Conservation (phyloP, 2,797 vertebrate genomes). For the Neosilurus hyrtlii region DNA sequence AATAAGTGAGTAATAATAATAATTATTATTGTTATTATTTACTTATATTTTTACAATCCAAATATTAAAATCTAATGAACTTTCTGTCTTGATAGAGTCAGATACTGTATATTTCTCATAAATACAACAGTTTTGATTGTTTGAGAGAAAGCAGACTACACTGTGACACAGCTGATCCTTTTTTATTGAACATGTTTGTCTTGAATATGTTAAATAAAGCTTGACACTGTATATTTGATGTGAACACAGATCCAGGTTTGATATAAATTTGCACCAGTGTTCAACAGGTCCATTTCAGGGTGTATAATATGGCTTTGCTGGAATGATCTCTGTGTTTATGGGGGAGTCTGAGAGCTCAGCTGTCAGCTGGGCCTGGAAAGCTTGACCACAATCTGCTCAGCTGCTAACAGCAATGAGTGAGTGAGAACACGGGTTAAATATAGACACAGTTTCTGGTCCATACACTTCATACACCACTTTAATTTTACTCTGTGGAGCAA, state of each 20-base stretch:
- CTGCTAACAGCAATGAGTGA: conserved; percentile 84
- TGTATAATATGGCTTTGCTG: conserved; percentile 12
- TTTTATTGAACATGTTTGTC: conserved; percentile 6
- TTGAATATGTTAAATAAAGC: conserved; percentile 1
- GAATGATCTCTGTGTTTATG: conserved; percentile 30
- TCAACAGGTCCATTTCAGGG: conserved; percentile 14
- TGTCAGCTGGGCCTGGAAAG: conserved; percentile 70
- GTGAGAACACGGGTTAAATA: conserved; percentile 86
- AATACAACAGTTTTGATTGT: neutral
- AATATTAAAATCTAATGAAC: neutral
- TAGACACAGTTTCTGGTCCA: conserved; percentile 74
- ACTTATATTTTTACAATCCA: no score
- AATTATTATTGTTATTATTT: no score
- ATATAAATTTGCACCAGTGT: neutral
- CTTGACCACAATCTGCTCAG: conserved; percentile 81
- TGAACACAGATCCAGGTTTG: neutral
- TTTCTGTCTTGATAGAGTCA: neutral
- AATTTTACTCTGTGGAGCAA: conserved; percentile 73
- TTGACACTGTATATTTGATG: neutral
- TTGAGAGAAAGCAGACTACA: neutral
- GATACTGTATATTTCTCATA: neutral
- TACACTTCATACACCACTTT: conserved; percentile 65
- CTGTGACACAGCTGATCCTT: neutral
- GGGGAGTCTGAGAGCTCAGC: conserved; percentile 58
- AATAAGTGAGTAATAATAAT: no score